Evolutionary conservation across 2,888 invertebrate species (phyloP).

Genomic region (Onthophagus sagittarius): DNA sequence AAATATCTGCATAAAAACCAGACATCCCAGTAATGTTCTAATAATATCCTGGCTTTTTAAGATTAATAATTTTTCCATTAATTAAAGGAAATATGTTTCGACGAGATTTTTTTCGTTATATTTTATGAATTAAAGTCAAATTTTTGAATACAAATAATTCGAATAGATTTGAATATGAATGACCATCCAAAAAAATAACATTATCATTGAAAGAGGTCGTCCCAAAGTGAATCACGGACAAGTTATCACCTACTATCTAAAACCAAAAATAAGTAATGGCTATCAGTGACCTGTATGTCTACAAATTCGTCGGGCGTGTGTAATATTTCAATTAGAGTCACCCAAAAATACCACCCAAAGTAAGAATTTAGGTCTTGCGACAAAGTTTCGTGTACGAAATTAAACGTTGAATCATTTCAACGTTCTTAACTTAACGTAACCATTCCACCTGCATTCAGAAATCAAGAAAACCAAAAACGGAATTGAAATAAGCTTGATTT

Average conservation of each 20-base stretch:
- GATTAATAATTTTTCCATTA: too few relatives aligned
- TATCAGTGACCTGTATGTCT: neutral
- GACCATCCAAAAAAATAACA: neutral
- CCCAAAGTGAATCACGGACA: neutral
- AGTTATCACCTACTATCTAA: neutral
- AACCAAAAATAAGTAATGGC: neutral
- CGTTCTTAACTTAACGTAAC: too few relatives aligned
- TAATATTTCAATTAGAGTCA: neutral
- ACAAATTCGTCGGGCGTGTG: neutral
- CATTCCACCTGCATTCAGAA: too few relatives aligned
- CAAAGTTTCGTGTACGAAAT: neutral
- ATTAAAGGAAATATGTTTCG: too few relatives aligned
- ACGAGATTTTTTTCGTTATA: too few relatives aligned
- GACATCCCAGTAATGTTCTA: too few relatives aligned
- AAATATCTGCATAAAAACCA: too few relatives aligned
- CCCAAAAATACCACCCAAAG: neutral
- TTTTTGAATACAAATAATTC: too few relatives aligned
- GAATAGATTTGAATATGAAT: neutral
- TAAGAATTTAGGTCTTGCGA: neutral
- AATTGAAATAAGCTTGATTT: too few relatives aligned
- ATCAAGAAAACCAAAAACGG: too few relatives aligned
- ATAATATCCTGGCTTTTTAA: too few relatives aligned
- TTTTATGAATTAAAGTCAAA: too few relatives aligned
- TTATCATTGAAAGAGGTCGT: neutral
- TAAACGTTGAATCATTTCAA: neutral